A percentile compares a stretch with the other conserved stretches of the same genome.
These are phyloP conservation scores for Sweltsa coloradensis DNA, from an alignment of 1,140 invertebrate species.

Conservation along the genomic window DNA sequence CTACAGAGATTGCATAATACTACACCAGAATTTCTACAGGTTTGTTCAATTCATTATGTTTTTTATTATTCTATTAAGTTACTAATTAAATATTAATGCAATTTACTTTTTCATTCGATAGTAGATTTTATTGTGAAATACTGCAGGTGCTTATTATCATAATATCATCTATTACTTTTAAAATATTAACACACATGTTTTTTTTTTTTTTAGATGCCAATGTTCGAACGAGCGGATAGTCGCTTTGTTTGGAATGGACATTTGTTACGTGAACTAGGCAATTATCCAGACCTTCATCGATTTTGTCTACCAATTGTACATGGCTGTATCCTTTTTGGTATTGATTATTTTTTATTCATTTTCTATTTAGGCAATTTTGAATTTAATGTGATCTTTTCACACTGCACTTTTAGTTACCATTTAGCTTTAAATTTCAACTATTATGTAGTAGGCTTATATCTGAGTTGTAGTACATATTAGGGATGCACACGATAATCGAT, in stretches of 20 bases:
- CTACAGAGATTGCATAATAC: constrained; percentile 81
- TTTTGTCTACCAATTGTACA: constrained; percentile 80
- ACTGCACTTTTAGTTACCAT: too few species aligned
- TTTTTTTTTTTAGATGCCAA: constrained; percentile 38
- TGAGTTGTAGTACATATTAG: too few species aligned
- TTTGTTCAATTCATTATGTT: constrained; percentile 22
- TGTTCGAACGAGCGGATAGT: constrained; percentile 66
- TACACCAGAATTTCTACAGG: constrained; percentile 70
- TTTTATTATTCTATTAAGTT: not conserved
- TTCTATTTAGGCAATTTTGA: constrained; percentile 1
- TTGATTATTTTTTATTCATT: not conserved
- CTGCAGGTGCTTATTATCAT: constrained; percentile 14
- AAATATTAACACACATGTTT: too few species aligned
- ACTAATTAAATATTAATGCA: constrained; percentile 5
- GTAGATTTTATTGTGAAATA: constrained; percentile 14
- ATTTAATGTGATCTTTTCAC: not conserved
- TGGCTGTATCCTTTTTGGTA: constrained; percentile 66
- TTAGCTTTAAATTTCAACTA: too few species aligned
- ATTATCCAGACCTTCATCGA: constrained; percentile 51
- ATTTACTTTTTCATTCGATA: not conserved
- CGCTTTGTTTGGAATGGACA: constrained; percentile 90
- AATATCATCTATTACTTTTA: constrained; percentile 16
- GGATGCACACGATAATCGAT: too few species aligned
- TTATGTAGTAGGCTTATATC: too few species aligned
- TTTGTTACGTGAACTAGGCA: constrained; percentile 54